Evolutionary conservation across 2,113 vertebrate genomes (phyloP), one percentile per base, ranked within the genome.

Genomic region (Tachysurus fulvidraco): DNA sequence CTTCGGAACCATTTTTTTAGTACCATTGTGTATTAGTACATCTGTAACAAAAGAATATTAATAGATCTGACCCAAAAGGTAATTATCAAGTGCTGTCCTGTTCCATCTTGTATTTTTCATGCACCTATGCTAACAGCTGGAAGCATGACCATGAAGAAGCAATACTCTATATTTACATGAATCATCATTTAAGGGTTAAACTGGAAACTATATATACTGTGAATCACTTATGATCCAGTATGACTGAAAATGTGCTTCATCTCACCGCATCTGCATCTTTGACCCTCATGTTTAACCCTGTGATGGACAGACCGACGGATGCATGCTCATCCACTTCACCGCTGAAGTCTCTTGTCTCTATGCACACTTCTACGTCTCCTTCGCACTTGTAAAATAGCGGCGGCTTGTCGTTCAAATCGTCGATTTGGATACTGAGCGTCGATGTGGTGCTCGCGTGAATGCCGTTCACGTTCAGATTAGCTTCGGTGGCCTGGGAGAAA

Each of bases 331-430:
- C 71, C 81, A 98, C 94, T 0, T 36, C 92, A 52, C 94, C 97
- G 0, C 0, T 92, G 91, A 98, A 98, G 41, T 82, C 87, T 80
- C 1, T 85, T 21, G 83, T 83, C 78, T 36, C 36, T 10, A 65
- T 1, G 85, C 97, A 99, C 0, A 2, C 5, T 36, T 36, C 36
- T 36, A 2, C 2, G 7, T 36, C 16, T 88, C 7, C 46, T 59
- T 64, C 59, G 90, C 97, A 99, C 67, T 88, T 90, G 90, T 96
- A 98, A 91, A 99, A 99, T 62, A 93, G 21, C 0, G 98, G 98
- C 12, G 59, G 81, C 88, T 98, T 95, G 92, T 99, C 97, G 52
- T 99, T 99, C 73, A 94, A 1, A 2, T 99, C 98, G 0, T 84
- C 62, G 87, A 99, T 95, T 6, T 13, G 82, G 84, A 99, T 89